Conservation (phyloP, 1,140 invertebrate species). For the Vanessa atalanta region DNA sequence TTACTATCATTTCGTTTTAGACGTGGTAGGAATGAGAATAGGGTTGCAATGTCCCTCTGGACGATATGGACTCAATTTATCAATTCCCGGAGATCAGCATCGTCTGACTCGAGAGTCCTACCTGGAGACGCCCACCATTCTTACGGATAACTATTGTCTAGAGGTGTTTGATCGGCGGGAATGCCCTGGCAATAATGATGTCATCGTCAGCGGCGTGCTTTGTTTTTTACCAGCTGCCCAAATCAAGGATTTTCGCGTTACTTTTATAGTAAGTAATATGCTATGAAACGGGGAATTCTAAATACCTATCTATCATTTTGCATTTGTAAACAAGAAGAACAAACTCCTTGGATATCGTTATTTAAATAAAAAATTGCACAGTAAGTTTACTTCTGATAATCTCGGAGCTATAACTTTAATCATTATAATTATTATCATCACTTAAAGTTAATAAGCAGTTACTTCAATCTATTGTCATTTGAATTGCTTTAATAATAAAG, state of each 20-base stretch:
- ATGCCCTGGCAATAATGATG: slow-evolving; percentile 49
- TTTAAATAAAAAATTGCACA: too few species aligned
- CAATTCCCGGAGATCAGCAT: slow-evolving; percentile 49
- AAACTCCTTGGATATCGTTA: too few species aligned
- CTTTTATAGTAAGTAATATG: slow-evolving; percentile 61
- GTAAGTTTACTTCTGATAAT: too few species aligned
- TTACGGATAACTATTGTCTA: slow-evolving; percentile 57
- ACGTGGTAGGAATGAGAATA: slow-evolving; percentile 56
- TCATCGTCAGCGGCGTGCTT: slow-evolving; percentile 53
- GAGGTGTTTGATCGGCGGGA: slow-evolving; percentile 62
- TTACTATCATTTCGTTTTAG: slow-evolving; percentile 44
- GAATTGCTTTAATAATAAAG: too few species aligned
- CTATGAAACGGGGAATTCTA: too few species aligned
- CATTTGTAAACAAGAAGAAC: too few species aligned
- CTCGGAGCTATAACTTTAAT: too few species aligned
- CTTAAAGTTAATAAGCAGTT: too few species aligned
- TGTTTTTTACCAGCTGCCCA: slow-evolving; percentile 56
- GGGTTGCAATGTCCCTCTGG: slow-evolving; percentile 51
- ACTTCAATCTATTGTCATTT: too few species aligned
- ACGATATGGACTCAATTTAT: slow-evolving; percentile 54
- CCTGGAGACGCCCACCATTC: slow-evolving; percentile 41
- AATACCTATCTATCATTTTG: too few species aligned
- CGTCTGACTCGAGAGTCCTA: slow-evolving; percentile 47
- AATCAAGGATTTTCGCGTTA: slow-evolving; percentile 60
- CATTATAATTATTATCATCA: too few species aligned